A percentile compares a stretch with the other conserved stretches of the same genome.
Conservation (phyloP, 2,113 vertebrate genomes). For the Pluvianellus socialis region DNA sequence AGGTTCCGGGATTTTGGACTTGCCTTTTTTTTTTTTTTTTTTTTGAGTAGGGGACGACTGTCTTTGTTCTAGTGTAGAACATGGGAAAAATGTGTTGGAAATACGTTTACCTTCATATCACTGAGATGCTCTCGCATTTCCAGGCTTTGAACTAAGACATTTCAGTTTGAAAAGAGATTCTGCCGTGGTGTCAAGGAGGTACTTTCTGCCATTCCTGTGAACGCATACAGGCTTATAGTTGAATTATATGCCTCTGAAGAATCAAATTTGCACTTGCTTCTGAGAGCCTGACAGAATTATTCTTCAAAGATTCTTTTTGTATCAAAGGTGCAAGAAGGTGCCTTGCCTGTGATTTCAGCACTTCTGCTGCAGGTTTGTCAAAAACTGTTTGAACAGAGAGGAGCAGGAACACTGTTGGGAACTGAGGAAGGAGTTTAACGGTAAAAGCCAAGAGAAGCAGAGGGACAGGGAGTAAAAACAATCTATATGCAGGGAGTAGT, state of each 20-base stretch:
- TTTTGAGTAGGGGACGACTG: neutral
- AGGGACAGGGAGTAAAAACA: neutral
- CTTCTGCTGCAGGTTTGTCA: neutral
- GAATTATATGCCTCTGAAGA: neutral
- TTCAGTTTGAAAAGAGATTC: neutral
- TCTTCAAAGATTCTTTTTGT: conserved; percentile 29
- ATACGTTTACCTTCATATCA: neutral
- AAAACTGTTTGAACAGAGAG: neutral
- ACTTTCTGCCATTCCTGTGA: neutral
- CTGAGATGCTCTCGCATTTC: neutral
- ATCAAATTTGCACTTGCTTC: conserved; percentile 30
- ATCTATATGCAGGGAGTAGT: neutral
- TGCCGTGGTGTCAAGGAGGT: neutral
- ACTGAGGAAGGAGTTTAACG: neutral
- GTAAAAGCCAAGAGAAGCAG: neutral
- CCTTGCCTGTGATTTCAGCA: neutral
- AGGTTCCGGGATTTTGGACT: neutral
- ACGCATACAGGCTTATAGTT: neutral
- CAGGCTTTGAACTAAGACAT: conserved; percentile 19
- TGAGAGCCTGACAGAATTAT: neutral
- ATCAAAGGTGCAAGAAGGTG: neutral
- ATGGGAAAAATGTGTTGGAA: neutral
- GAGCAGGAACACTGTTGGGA: neutral
- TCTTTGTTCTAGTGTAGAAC: neutral
- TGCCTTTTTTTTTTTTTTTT: neutral